Evolutionary conservation across 2,797 vertebrate species (phyloP).

Genomic region (Anisognathus igniventris): DNA sequence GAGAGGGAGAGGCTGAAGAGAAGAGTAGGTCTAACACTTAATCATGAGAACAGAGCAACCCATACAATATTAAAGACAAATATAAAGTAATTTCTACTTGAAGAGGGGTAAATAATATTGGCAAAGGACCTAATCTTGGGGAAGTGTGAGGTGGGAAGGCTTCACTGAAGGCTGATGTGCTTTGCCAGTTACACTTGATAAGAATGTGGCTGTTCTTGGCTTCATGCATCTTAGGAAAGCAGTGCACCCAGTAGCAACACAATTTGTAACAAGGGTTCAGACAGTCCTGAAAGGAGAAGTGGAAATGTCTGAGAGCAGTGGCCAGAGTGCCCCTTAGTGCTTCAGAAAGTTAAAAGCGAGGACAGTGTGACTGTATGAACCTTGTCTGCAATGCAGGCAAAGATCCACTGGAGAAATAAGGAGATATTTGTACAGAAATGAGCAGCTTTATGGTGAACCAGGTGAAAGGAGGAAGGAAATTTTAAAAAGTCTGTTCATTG

Average conservation of each 20-base stretch:
- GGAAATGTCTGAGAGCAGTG: background rate
- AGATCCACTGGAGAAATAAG: background rate
- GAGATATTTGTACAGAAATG: background rate
- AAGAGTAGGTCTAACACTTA: constrained; percentile 74
- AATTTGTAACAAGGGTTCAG: background rate
- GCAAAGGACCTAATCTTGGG: background rate
- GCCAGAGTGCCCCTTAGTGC: background rate
- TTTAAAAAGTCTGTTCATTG: background rate
- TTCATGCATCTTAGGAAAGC: background rate
- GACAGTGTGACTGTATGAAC: background rate
- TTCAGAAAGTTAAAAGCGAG: background rate
- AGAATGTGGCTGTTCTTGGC: background rate
- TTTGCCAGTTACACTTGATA: background rate
- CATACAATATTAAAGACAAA: background rate
- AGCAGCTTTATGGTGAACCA: background rate
- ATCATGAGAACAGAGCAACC: background rate
- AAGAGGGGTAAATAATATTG: background rate
- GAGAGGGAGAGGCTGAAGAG: constrained; percentile 88
- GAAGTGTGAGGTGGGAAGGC: background rate
- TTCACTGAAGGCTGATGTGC: background rate
- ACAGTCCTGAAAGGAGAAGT: background rate
- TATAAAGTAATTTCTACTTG: background rate
- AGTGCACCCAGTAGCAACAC: rapidly evolving
- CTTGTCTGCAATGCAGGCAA: background rate
- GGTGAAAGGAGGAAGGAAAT: background rate